Percentiles rank a stretch among this genome's conserved stretches.
phyloP scores from a whole-genome alignment of 2,113 vertebrate genomes.

The Apeltes quadracus region DNA sequence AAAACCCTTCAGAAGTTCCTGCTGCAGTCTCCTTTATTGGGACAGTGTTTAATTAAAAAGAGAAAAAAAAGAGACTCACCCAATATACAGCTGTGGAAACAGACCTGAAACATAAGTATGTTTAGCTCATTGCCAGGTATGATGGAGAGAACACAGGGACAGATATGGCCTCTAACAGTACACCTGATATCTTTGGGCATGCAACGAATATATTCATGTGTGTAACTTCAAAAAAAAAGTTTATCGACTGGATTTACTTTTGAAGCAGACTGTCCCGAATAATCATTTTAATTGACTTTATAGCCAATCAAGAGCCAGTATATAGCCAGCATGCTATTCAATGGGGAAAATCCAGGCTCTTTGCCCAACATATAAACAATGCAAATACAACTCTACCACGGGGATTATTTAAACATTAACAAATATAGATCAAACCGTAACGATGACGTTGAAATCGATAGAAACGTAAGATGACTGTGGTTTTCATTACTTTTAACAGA shows the following conservation, averaged over 20 bases:
- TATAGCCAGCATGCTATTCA: background rate
- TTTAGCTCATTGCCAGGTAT: background rate
- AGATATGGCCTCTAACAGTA: no score
- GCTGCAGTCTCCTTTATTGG: no score
- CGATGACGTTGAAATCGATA: no score
- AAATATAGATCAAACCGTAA: background rate
- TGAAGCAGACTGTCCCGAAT: background rate
- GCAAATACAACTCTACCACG: background rate
- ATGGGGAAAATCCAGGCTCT: background rate
- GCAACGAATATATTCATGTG: background rate
- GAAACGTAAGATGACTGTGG: background rate
- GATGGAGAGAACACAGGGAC: background rate
- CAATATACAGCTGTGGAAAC: conserved; percentile 53
- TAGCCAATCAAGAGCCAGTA: background rate
- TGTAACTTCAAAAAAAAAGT: background rate
- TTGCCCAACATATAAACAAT: background rate
- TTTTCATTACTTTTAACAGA: background rate
- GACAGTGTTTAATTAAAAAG: no score
- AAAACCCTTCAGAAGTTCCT: background rate
- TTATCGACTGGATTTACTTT: background rate
- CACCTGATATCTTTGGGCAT: background rate
- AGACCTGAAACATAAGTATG: conserved; percentile 65
- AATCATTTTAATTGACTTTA: background rate
- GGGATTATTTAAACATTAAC: background rate
- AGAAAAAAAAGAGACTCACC: conserved; percentile 57